These are phyloP conservation scores for Eupristina koningsbergeri DNA, from an alignment of 1,140 invertebrate species.

Conservation along the genomic window DNA sequence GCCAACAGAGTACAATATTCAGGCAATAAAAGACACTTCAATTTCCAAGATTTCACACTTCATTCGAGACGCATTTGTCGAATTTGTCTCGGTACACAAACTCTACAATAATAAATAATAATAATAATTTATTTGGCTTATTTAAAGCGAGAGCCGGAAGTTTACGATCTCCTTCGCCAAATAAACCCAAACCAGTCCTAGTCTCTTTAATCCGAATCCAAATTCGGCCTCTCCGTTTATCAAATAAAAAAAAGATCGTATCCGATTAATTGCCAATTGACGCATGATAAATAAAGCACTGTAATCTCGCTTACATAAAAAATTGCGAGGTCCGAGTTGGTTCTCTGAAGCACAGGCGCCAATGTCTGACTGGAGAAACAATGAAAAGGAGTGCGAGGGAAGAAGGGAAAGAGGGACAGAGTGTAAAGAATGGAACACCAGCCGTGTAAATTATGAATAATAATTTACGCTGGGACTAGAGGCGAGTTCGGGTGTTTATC, in stretches of 20 bases:
- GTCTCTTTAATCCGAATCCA: too few species aligned
- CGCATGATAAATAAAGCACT: slow-evolving; percentile 29
- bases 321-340: neutral
- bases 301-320: neutral
- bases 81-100: too few species aligned
- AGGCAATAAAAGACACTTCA: too few species aligned
- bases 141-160: too few species aligned
- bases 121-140: too few species aligned
- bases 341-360: slow-evolving; percentile 24
- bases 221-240: neutral
- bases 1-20: too few species aligned
- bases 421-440: slow-evolving; percentile 4
- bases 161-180: too few species aligned
- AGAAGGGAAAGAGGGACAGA: neutral
- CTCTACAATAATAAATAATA: too few species aligned
- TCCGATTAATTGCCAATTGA: slow-evolving; percentile 25
- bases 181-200: too few species aligned
- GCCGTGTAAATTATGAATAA: slow-evolving; percentile 49
- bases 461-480: slow-evolving; percentile 42
- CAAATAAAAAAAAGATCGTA: too few species aligned
- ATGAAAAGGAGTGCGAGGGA: slow-evolving; percentile 7
- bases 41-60: too few species aligned
- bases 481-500: slow-evolving; percentile 28
- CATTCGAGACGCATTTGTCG: too few species aligned
- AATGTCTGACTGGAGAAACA: neutral